Evolutionary conservation across 2,888 invertebrate species (phyloP), one percentile per base, ranked within the genome.

Genomic region (Drosophila austrosaltans): DNA sequence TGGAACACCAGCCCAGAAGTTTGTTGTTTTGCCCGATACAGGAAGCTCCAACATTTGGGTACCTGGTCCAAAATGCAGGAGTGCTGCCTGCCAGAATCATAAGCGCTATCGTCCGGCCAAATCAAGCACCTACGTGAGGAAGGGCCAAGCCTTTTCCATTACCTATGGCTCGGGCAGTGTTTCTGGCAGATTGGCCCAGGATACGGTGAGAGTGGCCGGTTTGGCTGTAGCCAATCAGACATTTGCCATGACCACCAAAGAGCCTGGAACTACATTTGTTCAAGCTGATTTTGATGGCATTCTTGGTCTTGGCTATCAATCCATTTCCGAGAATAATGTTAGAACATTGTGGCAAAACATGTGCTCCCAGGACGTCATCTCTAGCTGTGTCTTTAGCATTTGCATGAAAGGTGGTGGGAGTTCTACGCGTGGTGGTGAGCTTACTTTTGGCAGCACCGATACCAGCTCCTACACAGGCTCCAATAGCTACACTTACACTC

Each of bases 21-120:
- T 72, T 53, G 58, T 6, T 0, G 12, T 72, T 0, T 36, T 72
- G 6, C 72, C 72, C 8, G 72, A 72, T 40, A 72, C 72, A 0
- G 72, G 72, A 7, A 72, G 72, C 42, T 70, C 72, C 1, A 70
- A 72, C 22, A 36, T 70, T 10, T 72, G 72, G 72, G 42, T 72
- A 2, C 65, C 72, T 2, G 72, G 72, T 3, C 70, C 56, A 3
- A 30, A 61, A 0, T 72, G 72, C 36, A 57, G 5, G 16, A 70
- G 70, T 12, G 30, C 22, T 53, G 72, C 70, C 1, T 72, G 72
- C 70, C 16, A 3, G 36, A 20, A 1, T 1, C 72, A 72, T 10
- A 22, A 25, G 0, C 22, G 7, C 1, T 72, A 59, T 4, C 32
- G 6, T 2, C 70, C 65, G 1, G 30, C 7, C 2, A 70, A 70